Conservation (phyloP, 2,113 vertebrate species). For the Capricornis sumatraensis region DNA sequence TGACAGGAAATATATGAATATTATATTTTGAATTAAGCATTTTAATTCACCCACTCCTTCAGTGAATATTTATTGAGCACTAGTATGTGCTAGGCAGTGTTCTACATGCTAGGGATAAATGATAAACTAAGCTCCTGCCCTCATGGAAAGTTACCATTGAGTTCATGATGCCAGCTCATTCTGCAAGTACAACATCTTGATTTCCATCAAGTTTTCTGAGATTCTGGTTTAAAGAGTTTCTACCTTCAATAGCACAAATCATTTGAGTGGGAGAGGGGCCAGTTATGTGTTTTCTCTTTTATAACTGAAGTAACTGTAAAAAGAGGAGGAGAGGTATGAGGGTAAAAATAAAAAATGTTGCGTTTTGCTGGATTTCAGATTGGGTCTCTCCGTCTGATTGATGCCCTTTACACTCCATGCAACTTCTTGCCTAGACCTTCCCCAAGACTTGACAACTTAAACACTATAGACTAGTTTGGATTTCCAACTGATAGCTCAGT, state of each 20-base stretch:
- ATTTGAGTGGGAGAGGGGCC: not conserved
- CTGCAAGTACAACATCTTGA: not conserved
- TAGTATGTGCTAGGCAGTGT: not conserved
- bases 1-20: not conserved
- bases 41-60: not conserved
- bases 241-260: not conserved
- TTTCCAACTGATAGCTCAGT: not conserved
- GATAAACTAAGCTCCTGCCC: not conserved
- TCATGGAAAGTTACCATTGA: not conserved
- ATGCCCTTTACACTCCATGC: not conserved
- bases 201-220: not conserved
- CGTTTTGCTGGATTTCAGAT: not conserved
- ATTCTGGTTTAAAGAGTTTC: slow-evolving; percentile 6
- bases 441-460: not conserved
- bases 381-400: not conserved
- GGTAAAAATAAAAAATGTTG: not conserved
- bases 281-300: not conserved
- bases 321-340: not conserved
- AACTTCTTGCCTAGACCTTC: not conserved
- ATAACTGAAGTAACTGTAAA: not conserved
- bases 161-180: not conserved
- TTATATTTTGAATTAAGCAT: not conserved
- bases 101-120: not conserved
- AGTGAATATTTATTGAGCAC: not conserved
- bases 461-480: not conserved